Evolutionary conservation across 2,113 vertebrate genomes (phyloP).

Genomic region (Spheniscus mendiculus): DNA sequence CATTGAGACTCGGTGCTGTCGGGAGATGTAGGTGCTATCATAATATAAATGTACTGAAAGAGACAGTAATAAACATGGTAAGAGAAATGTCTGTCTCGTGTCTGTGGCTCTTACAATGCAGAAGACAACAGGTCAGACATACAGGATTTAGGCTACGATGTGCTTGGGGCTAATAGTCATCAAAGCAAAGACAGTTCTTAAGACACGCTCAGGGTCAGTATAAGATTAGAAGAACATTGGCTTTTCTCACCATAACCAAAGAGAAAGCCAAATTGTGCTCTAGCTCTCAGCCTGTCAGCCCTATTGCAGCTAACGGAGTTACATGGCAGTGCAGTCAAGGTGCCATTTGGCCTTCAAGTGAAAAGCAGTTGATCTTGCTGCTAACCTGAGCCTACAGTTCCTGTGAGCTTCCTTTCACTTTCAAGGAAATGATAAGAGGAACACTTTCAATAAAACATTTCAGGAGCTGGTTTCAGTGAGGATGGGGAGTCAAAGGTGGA

Average conservation of each 20-base stretch:
- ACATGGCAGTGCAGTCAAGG: not conserved
- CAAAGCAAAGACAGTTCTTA: not conserved
- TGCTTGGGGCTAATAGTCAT: not conserved
- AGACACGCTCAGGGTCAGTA: not conserved
- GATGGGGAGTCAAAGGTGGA: not conserved
- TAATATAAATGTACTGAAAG: not conserved
- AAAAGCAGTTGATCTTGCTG: not conserved
- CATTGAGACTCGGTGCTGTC: accelerated
- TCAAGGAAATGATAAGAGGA: not conserved
- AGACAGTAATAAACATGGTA: not conserved
- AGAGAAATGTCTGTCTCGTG: not conserved
- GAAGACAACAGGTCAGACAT: not conserved
- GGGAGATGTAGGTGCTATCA: not conserved
- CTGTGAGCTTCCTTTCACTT: not conserved
- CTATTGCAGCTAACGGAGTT: not conserved
- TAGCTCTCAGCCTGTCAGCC: not conserved
- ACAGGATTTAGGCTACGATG: not conserved
- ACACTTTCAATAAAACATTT: not conserved
- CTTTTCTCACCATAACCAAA: not conserved
- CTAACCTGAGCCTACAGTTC: not conserved
- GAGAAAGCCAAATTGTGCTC: not conserved
- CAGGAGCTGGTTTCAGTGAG: not conserved
- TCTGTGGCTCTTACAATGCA: not conserved
- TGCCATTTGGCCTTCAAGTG: not conserved
- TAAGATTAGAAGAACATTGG: not conserved